Evolutionary conservation across 2,888 invertebrate species (phyloP).

Genomic region (Platerodrilus igneus): DNA sequence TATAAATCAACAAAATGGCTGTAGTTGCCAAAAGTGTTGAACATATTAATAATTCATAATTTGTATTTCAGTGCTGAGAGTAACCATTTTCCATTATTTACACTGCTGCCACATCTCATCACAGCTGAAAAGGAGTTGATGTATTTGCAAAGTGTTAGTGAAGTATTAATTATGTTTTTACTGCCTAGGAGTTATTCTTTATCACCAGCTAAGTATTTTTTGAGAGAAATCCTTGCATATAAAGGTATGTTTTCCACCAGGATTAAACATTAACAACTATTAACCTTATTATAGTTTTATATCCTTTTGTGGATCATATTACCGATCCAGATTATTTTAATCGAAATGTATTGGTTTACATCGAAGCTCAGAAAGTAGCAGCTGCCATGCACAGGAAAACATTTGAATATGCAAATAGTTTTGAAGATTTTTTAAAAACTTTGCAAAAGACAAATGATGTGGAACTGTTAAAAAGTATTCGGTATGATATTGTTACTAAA

Average conservation of each 20-base stretch:
- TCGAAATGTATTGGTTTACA: conserved; percentile 76
- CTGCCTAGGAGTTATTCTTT: conserved; percentile 77
- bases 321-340: conserved; percentile 91
- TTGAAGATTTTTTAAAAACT: conserved; percentile 82
- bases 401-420: conserved; percentile 83
- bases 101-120: conserved; percentile 68
- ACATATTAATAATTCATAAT: conserved; percentile 16
- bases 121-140: conserved; percentile 71
- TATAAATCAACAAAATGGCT: too few species aligned
- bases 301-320: conserved; percentile 75
- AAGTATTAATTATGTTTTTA: conserved; percentile 74
- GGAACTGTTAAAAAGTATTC: conserved; percentile 77
- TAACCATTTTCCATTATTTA: conserved; percentile 63
- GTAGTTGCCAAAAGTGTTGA: too few species aligned
- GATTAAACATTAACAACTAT: neutral
- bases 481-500: conserved; percentile 84
- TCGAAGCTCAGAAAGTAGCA: conserved; percentile 74
- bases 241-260: conserved; percentile 58
- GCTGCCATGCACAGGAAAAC: conserved; percentile 75
- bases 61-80: conserved; percentile 63
- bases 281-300: conserved; percentile 58
- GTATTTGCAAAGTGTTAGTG: conserved; percentile 76
- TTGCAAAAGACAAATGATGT: conserved; percentile 77
- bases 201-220: conserved; percentile 70
- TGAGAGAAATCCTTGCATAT: conserved; percentile 79